Conservation (phyloP, 2,888 invertebrate species). For the Nomada fucata region DNA sequence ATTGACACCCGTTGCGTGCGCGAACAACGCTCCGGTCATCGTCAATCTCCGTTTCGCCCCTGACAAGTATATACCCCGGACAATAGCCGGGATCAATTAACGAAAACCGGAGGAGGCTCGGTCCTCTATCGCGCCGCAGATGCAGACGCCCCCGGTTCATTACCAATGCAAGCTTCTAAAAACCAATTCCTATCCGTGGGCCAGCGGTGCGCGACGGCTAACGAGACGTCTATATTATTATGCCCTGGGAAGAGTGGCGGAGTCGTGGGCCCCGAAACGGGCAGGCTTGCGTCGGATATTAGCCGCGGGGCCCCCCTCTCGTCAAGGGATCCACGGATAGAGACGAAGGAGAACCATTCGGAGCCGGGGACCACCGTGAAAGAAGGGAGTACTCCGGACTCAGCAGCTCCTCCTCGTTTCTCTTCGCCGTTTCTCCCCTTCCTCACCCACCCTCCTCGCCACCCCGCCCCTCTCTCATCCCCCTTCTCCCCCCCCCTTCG, state of each 20-base stretch:
- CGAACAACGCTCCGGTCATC: too few species aligned
- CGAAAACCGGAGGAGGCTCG: neutral
- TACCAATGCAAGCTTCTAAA: slow-evolving; percentile 81
- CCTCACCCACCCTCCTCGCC: slow-evolving; percentile 1
- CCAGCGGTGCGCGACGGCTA: slow-evolving; percentile 74
- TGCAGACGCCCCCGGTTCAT: slow-evolving; percentile 71
- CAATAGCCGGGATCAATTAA: slow-evolving; percentile 32
- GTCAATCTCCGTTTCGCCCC: neutral
- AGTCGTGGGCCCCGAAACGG: slow-evolving; percentile 66
- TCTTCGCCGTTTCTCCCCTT: slow-evolving; percentile 34
- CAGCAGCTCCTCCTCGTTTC: slow-evolving; percentile 72
- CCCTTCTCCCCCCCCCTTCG: neutral
- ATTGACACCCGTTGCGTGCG: too few species aligned
- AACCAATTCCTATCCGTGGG: slow-evolving; percentile 77
- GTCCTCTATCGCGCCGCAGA: slow-evolving; percentile 53
- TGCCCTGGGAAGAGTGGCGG: slow-evolving; percentile 68
- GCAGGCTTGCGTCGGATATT: slow-evolving; percentile 73
- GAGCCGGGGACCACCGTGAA: slow-evolving; percentile 81
- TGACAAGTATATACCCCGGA: neutral
- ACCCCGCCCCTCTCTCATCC: neutral
- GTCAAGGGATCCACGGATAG: slow-evolving; percentile 73
- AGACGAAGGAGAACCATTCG: slow-evolving; percentile 75
- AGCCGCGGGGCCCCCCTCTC: slow-evolving; percentile 73
- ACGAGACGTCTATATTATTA: slow-evolving; percentile 83
- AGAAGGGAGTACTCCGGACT: slow-evolving; percentile 77